phyloP scores from a whole-genome alignment of 1,140 invertebrate species.

The Planococcus citri region DNA sequence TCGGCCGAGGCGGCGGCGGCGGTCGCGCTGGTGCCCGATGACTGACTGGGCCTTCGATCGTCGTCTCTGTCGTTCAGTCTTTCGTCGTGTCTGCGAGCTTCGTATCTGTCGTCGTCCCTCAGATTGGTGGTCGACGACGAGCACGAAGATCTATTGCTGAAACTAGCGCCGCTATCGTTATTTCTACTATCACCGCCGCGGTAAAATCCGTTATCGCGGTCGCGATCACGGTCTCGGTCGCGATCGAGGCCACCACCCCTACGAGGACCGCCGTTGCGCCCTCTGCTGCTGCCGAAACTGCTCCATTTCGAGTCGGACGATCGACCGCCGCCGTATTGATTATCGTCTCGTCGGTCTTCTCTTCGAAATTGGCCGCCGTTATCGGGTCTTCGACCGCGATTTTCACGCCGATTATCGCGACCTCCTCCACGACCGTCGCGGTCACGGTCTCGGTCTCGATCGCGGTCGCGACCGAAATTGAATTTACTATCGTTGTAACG shows the following conservation, averaged over 20 bases:
- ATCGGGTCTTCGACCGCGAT: background rate
- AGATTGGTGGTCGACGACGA: background rate
- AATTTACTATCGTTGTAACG: conserved; percentile 3
- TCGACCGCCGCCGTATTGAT: background rate
- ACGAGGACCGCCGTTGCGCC: background rate
- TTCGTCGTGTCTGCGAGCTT: background rate
- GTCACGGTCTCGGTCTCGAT: no score
- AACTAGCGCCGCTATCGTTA: background rate
- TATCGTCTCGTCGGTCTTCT: background rate
- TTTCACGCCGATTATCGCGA: background rate
- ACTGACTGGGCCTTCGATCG: background rate
- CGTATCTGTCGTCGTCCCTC: background rate
- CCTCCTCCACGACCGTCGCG: background rate
- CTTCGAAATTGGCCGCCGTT: background rate
- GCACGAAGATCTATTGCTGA: background rate
- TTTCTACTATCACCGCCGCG: no score
- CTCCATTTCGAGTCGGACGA: background rate
- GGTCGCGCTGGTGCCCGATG: background rate
- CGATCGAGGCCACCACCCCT: background rate
- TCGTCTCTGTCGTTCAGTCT: background rate
- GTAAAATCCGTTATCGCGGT: no score
- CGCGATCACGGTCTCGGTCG: no score
- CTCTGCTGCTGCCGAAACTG: background rate
- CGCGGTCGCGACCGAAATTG: background rate
- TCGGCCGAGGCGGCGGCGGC: background rate